Evolutionary conservation across 1,140 invertebrate genomes (phyloP).

Genomic region (Psix sp.): DNA sequence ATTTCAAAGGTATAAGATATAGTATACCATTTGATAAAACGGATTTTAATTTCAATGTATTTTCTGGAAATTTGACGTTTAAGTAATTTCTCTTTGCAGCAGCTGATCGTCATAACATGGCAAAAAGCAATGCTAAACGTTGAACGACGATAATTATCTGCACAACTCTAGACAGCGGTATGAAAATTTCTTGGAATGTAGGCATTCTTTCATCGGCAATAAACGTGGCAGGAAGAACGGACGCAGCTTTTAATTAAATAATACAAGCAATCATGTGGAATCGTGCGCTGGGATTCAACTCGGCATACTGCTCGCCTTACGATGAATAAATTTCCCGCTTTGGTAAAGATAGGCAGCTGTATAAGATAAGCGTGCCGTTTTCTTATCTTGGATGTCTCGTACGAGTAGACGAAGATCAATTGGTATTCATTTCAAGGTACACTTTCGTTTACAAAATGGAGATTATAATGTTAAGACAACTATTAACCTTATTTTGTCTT

Average conservation of each 20-base stretch:
- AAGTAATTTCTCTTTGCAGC: too few species aligned
- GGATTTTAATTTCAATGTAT: too few species aligned
- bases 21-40: too few species aligned
- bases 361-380: conserved; percentile 10
- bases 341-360: conserved; percentile 13
- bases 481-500: neutral
- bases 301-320: neutral
- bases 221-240: conserved; percentile 26
- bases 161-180: conserved; percentile 17
- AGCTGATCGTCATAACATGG: conserved; percentile 39
- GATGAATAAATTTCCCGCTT: conserved; percentile 12
- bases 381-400: conserved; percentile 27
- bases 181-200: conserved; percentile 44
- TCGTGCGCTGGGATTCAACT: neutral
- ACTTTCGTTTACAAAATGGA: neutral
- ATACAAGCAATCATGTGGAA: conserved; percentile 43
- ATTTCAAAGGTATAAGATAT: too few species aligned
- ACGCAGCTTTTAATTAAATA: conserved; percentile 47
- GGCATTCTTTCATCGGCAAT: conserved; percentile 39
- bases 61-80: too few species aligned
- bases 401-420: conserved; percentile 9
- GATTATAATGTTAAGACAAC: neutral
- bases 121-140: conserved; percentile 16
- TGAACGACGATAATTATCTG: conserved; percentile 49
- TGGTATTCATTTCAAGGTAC: neutral